Evolutionary conservation across 2,888 invertebrate genomes (phyloP).

Genomic region (Trissonchulus latispiculum): DNA sequence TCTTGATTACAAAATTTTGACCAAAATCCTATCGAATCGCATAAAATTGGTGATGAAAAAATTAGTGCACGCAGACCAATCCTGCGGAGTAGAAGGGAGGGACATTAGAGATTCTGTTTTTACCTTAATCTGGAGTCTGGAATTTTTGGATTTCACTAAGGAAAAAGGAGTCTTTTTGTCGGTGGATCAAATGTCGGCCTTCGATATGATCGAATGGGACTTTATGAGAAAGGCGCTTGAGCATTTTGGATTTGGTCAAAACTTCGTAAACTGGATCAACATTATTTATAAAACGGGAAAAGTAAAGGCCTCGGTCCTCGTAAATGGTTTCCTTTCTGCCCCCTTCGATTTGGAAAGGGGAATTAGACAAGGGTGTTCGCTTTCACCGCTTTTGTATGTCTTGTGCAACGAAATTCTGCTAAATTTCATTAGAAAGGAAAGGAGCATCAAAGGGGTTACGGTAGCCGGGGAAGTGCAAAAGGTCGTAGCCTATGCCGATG

Average conservation of each 20-base stretch:
- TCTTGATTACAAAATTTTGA: neutral
- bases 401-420: neutral
- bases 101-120: neutral
- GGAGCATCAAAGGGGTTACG: neutral
- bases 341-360: neutral
- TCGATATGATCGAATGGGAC: conserved; percentile 5
- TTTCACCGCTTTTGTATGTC: neutral
- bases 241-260: neutral
- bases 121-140: neutral
- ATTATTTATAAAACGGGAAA: neutral
- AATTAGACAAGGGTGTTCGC: conserved; percentile 4
- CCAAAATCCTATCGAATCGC: neutral
- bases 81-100: neutral
- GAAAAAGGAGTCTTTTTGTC: neutral
- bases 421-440: neutral
- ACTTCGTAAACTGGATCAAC: neutral
- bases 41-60: neutral
- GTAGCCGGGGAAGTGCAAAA: neutral
- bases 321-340: neutral
- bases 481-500: neutral
- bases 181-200: neutral
- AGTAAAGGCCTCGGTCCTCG: neutral
- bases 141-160: neutral
- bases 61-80: neutral
- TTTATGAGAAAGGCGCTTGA: neutral